A percentile compares a stretch with the other conserved stretches of the same genome.
Evolutionary conservation across 2,888 invertebrate genomes (phyloP).

Genomic region (Cryptus armator): DNA sequence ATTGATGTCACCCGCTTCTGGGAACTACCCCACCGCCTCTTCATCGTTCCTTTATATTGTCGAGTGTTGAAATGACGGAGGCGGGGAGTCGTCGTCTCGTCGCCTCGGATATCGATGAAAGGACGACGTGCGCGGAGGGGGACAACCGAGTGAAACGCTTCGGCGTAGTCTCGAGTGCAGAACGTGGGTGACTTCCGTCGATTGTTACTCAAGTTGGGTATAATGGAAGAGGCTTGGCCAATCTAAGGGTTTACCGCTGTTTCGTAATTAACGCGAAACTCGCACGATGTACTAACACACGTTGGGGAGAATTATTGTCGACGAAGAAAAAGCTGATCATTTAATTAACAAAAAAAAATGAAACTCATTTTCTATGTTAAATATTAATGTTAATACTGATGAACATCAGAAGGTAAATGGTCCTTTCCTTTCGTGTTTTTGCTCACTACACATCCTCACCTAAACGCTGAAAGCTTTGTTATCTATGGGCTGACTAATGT

Average conservation of each 20-base stretch:
- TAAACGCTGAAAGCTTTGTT: neutral
- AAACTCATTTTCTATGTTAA: no score
- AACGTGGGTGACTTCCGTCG: neutral
- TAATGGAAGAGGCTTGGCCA: neutral
- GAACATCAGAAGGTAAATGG: no score
- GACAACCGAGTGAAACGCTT: slow-evolving; percentile 22
- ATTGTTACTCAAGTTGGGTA: neutral
- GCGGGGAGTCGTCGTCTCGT: slow-evolving; percentile 18
- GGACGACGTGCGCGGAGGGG: neutral
- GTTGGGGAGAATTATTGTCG: no score
- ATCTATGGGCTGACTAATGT: neutral
- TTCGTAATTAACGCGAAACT: neutral
- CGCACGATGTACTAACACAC: neutral
- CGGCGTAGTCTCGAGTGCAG: slow-evolving; percentile 7
- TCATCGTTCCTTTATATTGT: slow-evolving; percentile 14
- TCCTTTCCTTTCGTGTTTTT: no score
- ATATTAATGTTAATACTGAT: no score
- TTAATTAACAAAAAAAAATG: no score
- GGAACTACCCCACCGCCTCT: neutral
- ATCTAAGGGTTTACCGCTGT: neutral
- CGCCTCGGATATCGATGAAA: slow-evolving; percentile 36
- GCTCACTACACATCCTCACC: neutral
- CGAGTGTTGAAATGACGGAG: neutral
- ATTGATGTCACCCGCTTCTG: slow-evolving; percentile 10
- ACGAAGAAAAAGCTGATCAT: no score